Evolutionary conservation across 92 coral and sea anemone genomes (phyloP).

Genomic region (Umimayanthus chanpuru): DNA sequence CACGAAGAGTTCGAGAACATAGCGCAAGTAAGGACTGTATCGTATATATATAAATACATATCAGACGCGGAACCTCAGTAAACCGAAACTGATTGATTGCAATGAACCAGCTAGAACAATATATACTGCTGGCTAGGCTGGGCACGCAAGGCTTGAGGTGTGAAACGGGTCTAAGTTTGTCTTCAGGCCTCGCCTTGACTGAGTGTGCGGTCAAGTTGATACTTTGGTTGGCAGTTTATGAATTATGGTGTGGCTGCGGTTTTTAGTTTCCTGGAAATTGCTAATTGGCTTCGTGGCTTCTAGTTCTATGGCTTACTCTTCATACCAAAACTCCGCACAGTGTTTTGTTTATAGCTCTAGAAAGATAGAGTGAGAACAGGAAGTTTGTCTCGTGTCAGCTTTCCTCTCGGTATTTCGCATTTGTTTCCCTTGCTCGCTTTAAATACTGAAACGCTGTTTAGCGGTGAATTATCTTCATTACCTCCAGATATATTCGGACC

Average conservation of each 20-base stretch:
- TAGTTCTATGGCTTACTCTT: neutral
- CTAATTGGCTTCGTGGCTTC: neutral
- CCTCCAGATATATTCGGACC: neutral
- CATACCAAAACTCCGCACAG: no score
- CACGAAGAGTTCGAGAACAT: constrained; percentile 98
- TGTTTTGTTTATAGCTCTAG: neutral
- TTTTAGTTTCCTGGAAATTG: neutral
- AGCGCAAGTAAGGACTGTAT: constrained; percentile 77
- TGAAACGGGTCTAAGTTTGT: neutral
- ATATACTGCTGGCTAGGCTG: neutral
- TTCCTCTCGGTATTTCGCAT: neutral
- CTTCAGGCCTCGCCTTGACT: neutral
- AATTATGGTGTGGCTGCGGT: neutral
- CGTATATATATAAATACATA: neutral
- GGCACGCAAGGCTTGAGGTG: neutral
- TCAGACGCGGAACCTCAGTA: neutral
- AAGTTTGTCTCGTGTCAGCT: neutral
- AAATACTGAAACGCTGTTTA: neutral
- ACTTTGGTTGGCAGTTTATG: neutral
- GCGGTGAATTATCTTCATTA: neutral
- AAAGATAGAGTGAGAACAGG: neutral
- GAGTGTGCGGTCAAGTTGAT: neutral
- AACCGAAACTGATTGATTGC: neutral
- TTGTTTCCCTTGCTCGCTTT: neutral
- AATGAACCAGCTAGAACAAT: neutral